A percentile compares a stretch with the other conserved stretches of the same genome.
phyloP scores from a whole-genome alignment of 2,888 invertebrate genomes.

The Drosophila atroscutellata region DNA sequence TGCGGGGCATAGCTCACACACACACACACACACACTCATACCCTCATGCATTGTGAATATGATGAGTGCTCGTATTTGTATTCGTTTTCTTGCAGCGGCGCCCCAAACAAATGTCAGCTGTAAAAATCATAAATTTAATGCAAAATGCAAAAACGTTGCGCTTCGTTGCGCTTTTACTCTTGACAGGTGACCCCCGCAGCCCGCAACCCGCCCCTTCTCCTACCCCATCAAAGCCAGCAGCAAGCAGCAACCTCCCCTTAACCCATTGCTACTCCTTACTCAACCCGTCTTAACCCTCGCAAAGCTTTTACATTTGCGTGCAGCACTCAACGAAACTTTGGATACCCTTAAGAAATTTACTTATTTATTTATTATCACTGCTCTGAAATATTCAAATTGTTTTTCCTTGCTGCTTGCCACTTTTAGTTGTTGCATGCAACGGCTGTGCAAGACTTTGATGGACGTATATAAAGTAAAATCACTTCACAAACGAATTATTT shows the following conservation, averaged over 20 bases:
- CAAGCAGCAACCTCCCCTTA: not conserved
- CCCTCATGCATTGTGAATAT: conserved; percentile 1
- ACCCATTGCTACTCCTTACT: not conserved
- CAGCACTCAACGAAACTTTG: conserved; percentile 3
- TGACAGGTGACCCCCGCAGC: conserved; percentile 64
- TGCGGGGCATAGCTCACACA: conserved; percentile 51
- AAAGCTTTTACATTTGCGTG: conserved; percentile 28
- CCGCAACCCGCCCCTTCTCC: not conserved
- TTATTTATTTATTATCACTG: conserved; percentile 4
- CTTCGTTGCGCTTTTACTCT: conserved; percentile 76
- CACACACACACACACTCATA: conserved; percentile 14
- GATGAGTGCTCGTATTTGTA: conserved; percentile 23
- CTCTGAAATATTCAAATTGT: not conserved
- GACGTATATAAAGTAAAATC: not conserved
- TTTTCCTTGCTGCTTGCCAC: not conserved
- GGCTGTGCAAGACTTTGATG: not conserved
- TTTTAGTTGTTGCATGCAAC: not conserved
- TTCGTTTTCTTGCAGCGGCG: conserved; percentile 57
- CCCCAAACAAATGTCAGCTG: conserved; percentile 80
- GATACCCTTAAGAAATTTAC: conserved; percentile 22
- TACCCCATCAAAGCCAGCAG: not conserved
- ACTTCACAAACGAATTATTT: not conserved
- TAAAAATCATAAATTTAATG: conserved; percentile 81
- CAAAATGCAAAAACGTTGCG: conserved; percentile 80
- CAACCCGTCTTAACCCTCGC: not conserved